Conservation (phyloP, 2,113 vertebrate genomes). For the Campylomormyrus numenius region DNA sequence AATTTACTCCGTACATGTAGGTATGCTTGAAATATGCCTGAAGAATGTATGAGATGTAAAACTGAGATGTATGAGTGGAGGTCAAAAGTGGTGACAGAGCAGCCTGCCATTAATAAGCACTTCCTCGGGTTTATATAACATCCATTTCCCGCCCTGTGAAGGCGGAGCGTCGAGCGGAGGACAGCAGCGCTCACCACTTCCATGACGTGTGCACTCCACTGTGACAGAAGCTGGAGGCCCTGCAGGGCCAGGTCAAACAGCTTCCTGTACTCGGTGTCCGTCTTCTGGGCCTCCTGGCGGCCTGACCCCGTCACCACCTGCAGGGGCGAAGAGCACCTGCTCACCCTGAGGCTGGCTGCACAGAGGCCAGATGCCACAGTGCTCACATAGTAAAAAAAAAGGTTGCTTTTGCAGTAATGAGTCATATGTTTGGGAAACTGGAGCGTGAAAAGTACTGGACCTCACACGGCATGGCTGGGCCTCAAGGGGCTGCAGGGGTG, state of each 20-base stretch:
- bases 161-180: neutral
- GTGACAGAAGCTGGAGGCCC: slow-evolving; percentile 91
- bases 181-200: slow-evolving; percentile 80
- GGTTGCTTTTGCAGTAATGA: neutral
- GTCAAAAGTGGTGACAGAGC: neutral
- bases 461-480: neutral
- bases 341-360: neutral
- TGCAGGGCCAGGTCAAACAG: slow-evolving; percentile 91
- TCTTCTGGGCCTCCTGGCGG: slow-evolving; percentile 90
- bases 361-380: neutral
- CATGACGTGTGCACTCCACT: slow-evolving; percentile 98
- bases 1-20: neutral
- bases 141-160: neutral
- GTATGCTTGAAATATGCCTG: neutral
- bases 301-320: slow-evolving; percentile 96
- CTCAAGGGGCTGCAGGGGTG: neutral
- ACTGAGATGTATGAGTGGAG: neutral
- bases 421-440: neutral
- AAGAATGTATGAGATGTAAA: neutral
- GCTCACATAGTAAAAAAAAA: neutral
- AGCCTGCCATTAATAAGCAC: neutral
- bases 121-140: neutral
- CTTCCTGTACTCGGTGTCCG: slow-evolving; percentile 85
- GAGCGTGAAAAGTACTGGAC: neutral
- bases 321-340: neutral